Percentiles rank a stretch among this genome's conserved stretches.
phyloP scores from a whole-genome alignment of 2,113 vertebrate species.

The Oreochromis aureus region DNA sequence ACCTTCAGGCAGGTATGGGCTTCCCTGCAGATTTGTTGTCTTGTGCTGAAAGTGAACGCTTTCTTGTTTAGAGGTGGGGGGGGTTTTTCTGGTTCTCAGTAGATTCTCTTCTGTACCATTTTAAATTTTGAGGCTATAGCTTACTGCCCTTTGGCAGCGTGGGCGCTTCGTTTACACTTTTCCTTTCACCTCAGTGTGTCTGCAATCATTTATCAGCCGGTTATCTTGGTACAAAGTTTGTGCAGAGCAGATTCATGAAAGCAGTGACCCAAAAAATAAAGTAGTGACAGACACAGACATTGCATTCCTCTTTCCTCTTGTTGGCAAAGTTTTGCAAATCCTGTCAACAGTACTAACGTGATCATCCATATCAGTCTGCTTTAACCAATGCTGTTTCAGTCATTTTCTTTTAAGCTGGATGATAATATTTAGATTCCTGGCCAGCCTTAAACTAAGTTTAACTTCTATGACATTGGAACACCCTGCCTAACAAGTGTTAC shows the following conservation, averaged over 20 bases:
- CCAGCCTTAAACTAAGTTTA: background rate
- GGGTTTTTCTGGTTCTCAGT: background rate
- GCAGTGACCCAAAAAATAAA: background rate
- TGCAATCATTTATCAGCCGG: background rate
- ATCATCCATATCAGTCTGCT: background rate
- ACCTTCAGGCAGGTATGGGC: slow-evolving; percentile 12
- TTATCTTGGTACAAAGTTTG: background rate
- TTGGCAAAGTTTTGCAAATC: background rate
- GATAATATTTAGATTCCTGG: background rate
- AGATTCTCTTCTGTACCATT: background rate
- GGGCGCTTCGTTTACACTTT: background rate
- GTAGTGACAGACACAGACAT: background rate
- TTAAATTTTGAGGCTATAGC: background rate
- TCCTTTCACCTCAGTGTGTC: background rate
- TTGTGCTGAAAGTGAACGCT: background rate
- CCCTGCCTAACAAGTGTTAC: background rate
- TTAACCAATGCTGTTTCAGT: background rate
- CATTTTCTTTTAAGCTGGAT: background rate
- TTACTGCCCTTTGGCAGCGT: background rate
- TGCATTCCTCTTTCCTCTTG: background rate
- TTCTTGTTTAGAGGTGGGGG: background rate
- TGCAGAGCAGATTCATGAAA: background rate
- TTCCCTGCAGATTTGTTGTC: background rate
- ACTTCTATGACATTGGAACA: background rate
- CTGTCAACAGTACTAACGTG: background rate